Percentiles rank a stretch among this genome's conserved stretches.
Evolutionary conservation across 2,797 vertebrate species (phyloP).

Genomic region (Chromis chromis): DNA sequence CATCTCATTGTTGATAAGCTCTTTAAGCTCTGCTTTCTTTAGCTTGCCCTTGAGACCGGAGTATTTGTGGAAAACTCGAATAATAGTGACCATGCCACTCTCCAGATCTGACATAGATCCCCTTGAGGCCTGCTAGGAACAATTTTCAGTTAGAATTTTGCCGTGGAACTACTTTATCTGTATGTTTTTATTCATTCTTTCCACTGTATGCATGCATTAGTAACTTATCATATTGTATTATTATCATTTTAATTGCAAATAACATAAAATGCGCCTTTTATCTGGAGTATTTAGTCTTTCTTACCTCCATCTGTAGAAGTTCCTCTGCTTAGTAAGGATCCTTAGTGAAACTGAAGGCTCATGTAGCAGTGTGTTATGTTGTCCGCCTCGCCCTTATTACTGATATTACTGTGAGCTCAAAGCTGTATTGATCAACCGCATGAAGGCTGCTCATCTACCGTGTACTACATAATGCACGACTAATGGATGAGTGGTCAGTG

Average conservation of each 20-base stretch:
- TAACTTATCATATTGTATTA: background rate
- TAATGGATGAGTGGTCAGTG: conserved; percentile 72
- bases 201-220: background rate
- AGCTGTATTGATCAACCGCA: conserved; percentile 63
- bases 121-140: conserved; percentile 54
- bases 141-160: background rate
- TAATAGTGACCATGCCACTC: conserved; percentile 78
- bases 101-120: conserved; percentile 76
- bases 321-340: conserved; percentile 34
- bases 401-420: conserved; percentile 17
- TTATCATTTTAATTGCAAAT: background rate
- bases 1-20: conserved; percentile 84
- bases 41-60: conserved; percentile 79
- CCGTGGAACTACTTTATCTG: background rate
- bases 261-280: background rate
- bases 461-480: conserved; percentile 57
- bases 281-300: conserved; percentile 5
- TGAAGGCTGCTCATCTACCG: conserved; percentile 14
- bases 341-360: conserved; percentile 26
- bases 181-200: background rate
- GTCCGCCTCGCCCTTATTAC: conserved; percentile 60
- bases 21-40: conserved; percentile 83
- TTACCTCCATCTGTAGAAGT: conserved; percentile 73
- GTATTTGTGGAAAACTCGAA: conserved; percentile 83
- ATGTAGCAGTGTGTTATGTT: conserved; percentile 1